Evolutionary conservation across 2,113 vertebrate species (phyloP), one percentile per base, ranked within the genome.

Genomic region (Forbesichthys agassizii): DNA sequence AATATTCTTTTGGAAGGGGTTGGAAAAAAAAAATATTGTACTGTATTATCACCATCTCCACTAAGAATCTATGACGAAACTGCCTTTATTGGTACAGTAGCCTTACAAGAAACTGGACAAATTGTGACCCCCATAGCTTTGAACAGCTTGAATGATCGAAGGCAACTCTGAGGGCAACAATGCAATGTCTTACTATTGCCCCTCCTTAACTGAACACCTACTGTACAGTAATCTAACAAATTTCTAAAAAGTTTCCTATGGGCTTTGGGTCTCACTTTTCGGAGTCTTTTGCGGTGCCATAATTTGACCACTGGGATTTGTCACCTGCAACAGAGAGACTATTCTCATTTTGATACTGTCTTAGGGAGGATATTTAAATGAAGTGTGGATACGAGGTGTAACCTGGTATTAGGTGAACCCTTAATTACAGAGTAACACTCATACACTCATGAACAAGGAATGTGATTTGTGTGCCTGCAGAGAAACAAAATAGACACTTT

Each of bases 361-460:
- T 64, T 33, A 52, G 20, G 36, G 27, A 13, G 20, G 33, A 48
- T 11, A 66, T 66, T 66, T 54, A 27, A 27, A 36, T 14, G 62
- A 55, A 75, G 58, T 11, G n/a, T 55, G 63, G 64, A n/a, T 68
- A 69, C 51, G 13, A 64, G 61, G 58, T 77, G 16, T 42, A 81
- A 84, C 76, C 78, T 62, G 69, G 70, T 36, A 77, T 86, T 76
- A 78, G 78, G 71, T 85, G 67, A 77, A 69, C 13, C 71, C 61
- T 10, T 76, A 85, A 88, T 90, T 84, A 89, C 67, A 88, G 72
- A 70, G 64, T 65, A 78, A 64, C 46, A 46, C 69, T 56, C 75
- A 51, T 10, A 27, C 77, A 58, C 12, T 89, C 84, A 85, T 75
- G 77, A 70, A 48, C 55, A 9, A 78, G 86, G 86, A 88, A 88